Conservation (phyloP, 2,797 vertebrate genomes). For the Centropyge bicolor region DNA sequence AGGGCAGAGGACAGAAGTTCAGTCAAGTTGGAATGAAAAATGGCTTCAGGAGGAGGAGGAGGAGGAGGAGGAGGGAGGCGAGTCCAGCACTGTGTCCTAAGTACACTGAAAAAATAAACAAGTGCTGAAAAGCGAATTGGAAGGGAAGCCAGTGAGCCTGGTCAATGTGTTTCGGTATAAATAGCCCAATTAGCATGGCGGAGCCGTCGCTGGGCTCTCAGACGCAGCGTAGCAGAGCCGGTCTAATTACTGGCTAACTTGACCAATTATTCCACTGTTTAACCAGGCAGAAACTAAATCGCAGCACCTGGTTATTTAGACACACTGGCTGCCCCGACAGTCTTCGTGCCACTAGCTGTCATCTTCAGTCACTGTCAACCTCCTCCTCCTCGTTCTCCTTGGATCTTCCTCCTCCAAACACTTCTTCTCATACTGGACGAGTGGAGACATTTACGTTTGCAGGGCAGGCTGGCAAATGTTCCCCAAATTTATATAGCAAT, state of each 20-base stretch:
- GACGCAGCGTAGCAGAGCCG: slow-evolving; percentile 68
- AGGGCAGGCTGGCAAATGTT: not conserved
- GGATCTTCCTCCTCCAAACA: slow-evolving; percentile 17
- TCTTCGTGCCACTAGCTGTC: slow-evolving; percentile 68
- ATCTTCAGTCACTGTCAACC: slow-evolving; percentile 74
- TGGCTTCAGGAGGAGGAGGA: slow-evolving; percentile 37
- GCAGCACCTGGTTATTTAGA: slow-evolving; percentile 78
- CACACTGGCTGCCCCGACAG: slow-evolving; percentile 67
- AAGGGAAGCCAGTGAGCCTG: slow-evolving; percentile 65
- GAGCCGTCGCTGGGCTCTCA: slow-evolving; percentile 61
- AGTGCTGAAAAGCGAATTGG: slow-evolving; percentile 66
- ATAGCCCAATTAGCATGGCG: slow-evolving; percentile 81
- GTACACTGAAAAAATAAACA: slow-evolving; percentile 68
- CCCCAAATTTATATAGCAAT: not conserved
- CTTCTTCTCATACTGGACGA: slow-evolving; percentile 5
- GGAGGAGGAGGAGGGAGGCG: slow-evolving; percentile 26
- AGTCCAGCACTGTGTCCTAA: slow-evolving; percentile 46
- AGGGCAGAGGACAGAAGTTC: slow-evolving; percentile 62
- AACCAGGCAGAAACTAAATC: slow-evolving; percentile 79
- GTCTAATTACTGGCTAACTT: slow-evolving; percentile 82
- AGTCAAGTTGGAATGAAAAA: slow-evolving; percentile 67
- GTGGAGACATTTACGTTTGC: not conserved
- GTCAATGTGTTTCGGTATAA: slow-evolving; percentile 76
- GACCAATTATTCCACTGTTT: slow-evolving; percentile 82
- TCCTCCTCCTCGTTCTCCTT: slow-evolving; percentile 27